Evolutionary conservation across 2,888 invertebrate genomes (phyloP), one percentile per base, ranked within the genome.

Genomic region (Lacanobia oleracea): DNA sequence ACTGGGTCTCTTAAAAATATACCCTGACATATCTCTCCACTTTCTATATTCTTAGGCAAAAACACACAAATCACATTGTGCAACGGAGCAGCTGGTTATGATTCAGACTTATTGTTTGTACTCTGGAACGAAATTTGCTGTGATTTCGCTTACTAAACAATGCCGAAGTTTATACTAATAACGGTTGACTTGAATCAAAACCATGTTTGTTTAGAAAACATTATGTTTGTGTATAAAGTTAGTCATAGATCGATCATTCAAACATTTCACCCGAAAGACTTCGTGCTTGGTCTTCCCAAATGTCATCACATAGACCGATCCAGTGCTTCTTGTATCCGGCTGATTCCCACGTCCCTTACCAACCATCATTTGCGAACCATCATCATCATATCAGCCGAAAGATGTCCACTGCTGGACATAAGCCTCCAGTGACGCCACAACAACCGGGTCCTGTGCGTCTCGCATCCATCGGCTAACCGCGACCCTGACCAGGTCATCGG

Each of bases 41-140:
- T 54, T 64, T 72, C 18, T 27, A 23, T 66, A 51, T 50, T 79
- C 66, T 73, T 27, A 27, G 63, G 6, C 12, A 16, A 33, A 51
- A 51, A 27, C 57, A 16, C 40, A 50, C 75, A 75, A 72, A 74
- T 75, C 69, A 72, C 21, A 72, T 59, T 75, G 50, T 51, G 60
- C 75, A 77, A 75, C 48, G 27, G 53, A 75, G 62, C 79, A 79
- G 73, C 72, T 79, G 77, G 60, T 66, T 61, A 68, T 79, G 75
- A 80, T 64, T 84, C 75, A 79, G 57, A 21, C 57, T 57, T 48
- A 80, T 76, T 77, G 80, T 84, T 84, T 80, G 62, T 51, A 37
- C 33, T 67, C 0, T 6, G n/a, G 50, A n/a, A 71, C 54, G 43
- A 60, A 64, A 64, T 45, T 40, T 67, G 72, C 56, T 54, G 66